A percentile compares a stretch with the other conserved stretches of the same genome.
phyloP scores from a whole-genome alignment of 2,888 invertebrate species.

The Epiblema foenella region DNA sequence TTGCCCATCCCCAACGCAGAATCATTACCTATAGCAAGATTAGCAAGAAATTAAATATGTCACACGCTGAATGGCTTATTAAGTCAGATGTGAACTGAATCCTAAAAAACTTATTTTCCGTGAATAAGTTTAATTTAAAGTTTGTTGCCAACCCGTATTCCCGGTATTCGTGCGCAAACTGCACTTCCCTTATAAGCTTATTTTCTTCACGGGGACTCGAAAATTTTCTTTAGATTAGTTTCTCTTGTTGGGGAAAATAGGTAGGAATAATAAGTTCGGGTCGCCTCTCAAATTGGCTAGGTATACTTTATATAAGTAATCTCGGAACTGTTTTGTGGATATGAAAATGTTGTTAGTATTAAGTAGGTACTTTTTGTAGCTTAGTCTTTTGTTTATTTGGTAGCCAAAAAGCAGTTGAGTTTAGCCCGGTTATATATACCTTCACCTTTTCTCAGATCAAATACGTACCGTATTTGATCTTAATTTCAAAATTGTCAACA shows the following conservation, averaged over 20 bases:
- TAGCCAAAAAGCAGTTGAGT: not conserved
- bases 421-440: too few species aligned
- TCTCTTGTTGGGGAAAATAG: conserved; percentile 82
- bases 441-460: too few species aligned
- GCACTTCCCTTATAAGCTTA: conserved; percentile 83
- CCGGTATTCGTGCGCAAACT: conserved; percentile 77
- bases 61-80: conserved; percentile 23
- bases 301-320: conserved; percentile 54
- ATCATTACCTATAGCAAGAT: too few species aligned
- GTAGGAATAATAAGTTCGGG: conserved; percentile 79
- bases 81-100: conserved; percentile 35
- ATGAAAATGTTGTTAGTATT: conserved; percentile 1
- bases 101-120: conserved; percentile 69
- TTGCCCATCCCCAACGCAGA: not conserved
- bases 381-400: not conserved
- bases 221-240: conserved; percentile 85
- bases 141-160: conserved; percentile 74
- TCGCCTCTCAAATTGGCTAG: conserved; percentile 75
- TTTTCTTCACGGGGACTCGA: conserved; percentile 80
- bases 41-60: not conserved
- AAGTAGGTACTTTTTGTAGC: not conserved
- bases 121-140: conserved; percentile 80
- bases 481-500: not conserved
- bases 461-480: too few species aligned
- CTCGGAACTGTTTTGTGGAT: conserved; percentile 17